Evolutionary conservation across 2,888 invertebrate genomes (phyloP).

Genomic region (Agrotis exclamationis): DNA sequence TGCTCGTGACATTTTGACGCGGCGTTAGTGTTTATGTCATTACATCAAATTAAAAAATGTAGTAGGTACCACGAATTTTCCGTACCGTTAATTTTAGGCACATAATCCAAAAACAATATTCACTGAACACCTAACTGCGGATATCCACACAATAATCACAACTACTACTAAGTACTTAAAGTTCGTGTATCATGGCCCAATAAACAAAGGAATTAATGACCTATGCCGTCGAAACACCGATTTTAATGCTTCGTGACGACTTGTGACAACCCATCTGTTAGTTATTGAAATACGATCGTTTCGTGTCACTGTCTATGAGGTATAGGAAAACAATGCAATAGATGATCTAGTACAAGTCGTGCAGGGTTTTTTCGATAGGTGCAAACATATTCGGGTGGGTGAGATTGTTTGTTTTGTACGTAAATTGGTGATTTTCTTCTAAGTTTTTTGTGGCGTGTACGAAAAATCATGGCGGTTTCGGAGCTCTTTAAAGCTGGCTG

Average conservation of each 20-base stretch:
- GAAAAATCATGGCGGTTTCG: background rate
- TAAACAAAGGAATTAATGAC: slow-evolving; percentile 87
- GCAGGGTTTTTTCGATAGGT: slow-evolving; percentile 34
- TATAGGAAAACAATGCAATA: slow-evolving; percentile 46
- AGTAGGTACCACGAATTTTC: too few relatives aligned
- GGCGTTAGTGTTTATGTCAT: too few relatives aligned
- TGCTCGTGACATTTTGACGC: too few relatives aligned
- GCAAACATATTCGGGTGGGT: slow-evolving; percentile 29
- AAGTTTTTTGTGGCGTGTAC: background rate
- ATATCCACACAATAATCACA: slow-evolving; percentile 58
- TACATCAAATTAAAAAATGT: too few relatives aligned
- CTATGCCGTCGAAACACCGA: slow-evolving; percentile 86
- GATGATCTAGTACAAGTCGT: slow-evolving; percentile 21
- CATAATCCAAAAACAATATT: background rate
- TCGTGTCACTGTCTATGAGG: slow-evolving; percentile 64
- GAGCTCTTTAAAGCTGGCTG: background rate
- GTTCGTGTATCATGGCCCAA: slow-evolving; percentile 81
- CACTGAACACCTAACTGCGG: slow-evolving; percentile 44
- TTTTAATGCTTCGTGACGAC: slow-evolving; percentile 87
- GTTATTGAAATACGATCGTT: slow-evolving; percentile 70
- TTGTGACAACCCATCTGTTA: slow-evolving; percentile 78
- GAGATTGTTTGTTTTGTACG: slow-evolving; percentile 28
- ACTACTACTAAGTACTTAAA: slow-evolving; percentile 62
- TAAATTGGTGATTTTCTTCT: slow-evolving; percentile 23
- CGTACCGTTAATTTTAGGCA: background rate